Conservation (phyloP, 2,113 vertebrate species). For the Serilophus lunatus region DNA sequence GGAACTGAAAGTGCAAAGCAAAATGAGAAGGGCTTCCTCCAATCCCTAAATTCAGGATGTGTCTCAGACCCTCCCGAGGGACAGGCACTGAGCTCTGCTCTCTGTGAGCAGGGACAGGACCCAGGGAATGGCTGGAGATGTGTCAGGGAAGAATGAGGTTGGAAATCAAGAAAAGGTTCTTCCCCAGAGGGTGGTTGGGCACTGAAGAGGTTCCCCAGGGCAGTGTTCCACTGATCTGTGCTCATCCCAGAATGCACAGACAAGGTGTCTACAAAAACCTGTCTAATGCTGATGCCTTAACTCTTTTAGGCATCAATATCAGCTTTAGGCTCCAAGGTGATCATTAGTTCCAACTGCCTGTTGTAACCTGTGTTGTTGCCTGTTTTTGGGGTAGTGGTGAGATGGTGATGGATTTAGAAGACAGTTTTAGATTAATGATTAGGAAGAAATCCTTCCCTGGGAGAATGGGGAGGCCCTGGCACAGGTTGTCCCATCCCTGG, state of each 20-base stretch:
- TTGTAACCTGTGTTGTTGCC: neutral
- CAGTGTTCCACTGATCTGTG: neutral
- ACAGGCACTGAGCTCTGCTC: neutral
- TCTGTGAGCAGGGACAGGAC: neutral
- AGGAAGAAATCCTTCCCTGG: neutral
- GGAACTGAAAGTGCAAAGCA: neutral
- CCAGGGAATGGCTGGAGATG: neutral
- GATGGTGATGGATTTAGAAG: neutral
- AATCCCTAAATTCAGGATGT: neutral
- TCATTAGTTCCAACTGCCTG: neutral
- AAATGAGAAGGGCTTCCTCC: neutral
- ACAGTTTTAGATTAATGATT: neutral
- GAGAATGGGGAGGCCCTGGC: neutral
- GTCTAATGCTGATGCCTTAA: too few relatives aligned
- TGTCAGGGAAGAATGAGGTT: neutral
- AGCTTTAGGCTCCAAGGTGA: too few relatives aligned
- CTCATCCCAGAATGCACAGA: neutral
- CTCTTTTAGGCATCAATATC: too few relatives aligned
- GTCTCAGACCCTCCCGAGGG: neutral
- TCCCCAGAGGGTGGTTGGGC: neutral
- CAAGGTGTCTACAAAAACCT: too few relatives aligned
- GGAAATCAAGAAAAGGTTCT: neutral
- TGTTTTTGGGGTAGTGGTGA: neutral
- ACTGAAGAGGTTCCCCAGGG: neutral
- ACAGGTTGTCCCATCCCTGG: neutral